Evolutionary conservation across 2,113 vertebrate species (phyloP), one percentile per base, ranked within the genome.

Genomic region (Microtus richardsoni): DNA sequence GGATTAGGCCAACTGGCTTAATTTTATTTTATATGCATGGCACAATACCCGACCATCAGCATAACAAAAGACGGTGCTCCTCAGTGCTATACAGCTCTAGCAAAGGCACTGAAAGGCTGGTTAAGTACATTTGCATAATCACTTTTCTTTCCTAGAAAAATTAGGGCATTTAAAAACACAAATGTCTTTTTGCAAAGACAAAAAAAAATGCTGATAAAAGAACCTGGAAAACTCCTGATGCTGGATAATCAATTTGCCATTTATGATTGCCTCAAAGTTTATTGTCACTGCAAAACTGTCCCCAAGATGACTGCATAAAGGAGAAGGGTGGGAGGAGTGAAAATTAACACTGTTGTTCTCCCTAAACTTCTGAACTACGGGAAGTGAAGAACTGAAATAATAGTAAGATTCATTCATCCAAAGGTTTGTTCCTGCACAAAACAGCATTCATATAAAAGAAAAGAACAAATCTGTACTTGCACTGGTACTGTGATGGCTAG

Each of bases 21-120:
- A 89, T 86, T 91, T 95, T 79, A 92, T 80, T 96, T 93, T 85
- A 75, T 80, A 95, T 95, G 89, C 85, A 79, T 85, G 80, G 93
- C 86, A 91, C 9, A 92, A 73, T 1, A 94, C 9, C 17, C 33
- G 41, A n/a, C 17, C 47, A 82, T 94, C 78, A 87, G 77, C 89
- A 89, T 91, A 87, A 91, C 30, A 95, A 95, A 95, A 88, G 17
- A 82, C 41, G 22, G 36, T 52, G 52, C 73, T 96, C 62, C 91
- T 91, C 4, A 66, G 30, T 89, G 94, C 74, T 79, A 26, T 0
- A 68, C 26, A 88, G 78, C 28, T 39, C 21, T 87, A 44, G 73
- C 44, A 85, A 66, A 96, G 54, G 26, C 52, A 44, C 70, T 22
- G 19, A 36, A 87, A 95, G 44, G 49, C 77, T 94, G 62, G 92